Evolutionary conservation across 2,797 vertebrate genomes (phyloP).

Genomic region (Lophura swinhoii): DNA sequence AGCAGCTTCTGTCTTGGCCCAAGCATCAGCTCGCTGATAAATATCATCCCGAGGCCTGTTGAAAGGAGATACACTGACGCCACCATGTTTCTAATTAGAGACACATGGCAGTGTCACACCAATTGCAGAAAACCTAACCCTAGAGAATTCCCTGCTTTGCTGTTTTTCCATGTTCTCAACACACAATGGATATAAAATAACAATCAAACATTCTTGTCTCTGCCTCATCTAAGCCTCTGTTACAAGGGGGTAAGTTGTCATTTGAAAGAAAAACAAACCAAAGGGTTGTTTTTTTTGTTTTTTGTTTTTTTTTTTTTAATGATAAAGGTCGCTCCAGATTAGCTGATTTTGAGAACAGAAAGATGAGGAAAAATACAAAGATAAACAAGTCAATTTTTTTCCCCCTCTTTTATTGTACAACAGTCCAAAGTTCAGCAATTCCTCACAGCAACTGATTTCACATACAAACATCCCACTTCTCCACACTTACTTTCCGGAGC

Average conservation of each 20-base stretch:
- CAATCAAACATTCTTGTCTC: conserved; percentile 53
- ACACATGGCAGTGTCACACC: conserved; percentile 69
- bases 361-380: not conserved
- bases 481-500: not conserved
- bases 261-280: conserved; percentile 53
- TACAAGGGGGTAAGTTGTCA: conserved; percentile 3
- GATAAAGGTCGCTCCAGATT: not conserved
- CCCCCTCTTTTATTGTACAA: not conserved
- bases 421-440: not conserved
- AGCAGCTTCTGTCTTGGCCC: conserved; percentile 72
- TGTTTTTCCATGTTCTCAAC: conserved; percentile 49
- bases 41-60: conserved; percentile 63
- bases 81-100: conserved; percentile 68
- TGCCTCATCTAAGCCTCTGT: conserved; percentile 40
- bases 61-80: conserved; percentile 75
- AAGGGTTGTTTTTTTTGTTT: not conserved
- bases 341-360: not conserved
- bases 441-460: not conserved
- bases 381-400: not conserved
- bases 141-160: conserved; percentile 52
- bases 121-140: conserved; percentile 50
- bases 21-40: conserved; percentile 69
- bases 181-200: conserved; percentile 61
- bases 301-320: conserved; percentile 12
- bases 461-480: not conserved